Evolutionary conservation across 2,888 invertebrate species (phyloP), one percentile per base, ranked within the genome.

Genomic region (Lagria hirta): DNA sequence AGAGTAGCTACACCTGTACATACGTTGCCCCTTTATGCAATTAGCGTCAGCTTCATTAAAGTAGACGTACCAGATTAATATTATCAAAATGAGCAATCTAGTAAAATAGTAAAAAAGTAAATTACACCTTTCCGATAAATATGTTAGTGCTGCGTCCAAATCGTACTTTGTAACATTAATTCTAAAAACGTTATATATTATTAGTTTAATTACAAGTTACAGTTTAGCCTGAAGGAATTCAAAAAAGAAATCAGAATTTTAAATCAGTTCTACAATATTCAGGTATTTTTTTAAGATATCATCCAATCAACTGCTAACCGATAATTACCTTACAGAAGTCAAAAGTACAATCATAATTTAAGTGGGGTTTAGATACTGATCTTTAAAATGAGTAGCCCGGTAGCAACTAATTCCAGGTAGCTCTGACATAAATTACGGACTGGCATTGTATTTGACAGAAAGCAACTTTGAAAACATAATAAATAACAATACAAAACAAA

Each of bases 361-460:
- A 29, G 37, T 23, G 37, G 29, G 37, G 37, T 29, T 22, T 28
- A 8, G 37, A 38, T 38, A 38, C 29, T 4, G 37, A 38, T 38
- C 37, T 38, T 18, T 7, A 29, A 18, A 30, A 36, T 17, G 49
- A 27, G 51, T 51, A 51, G 42, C 48, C 21, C 51, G 45, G 51
- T 51, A 51, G 51, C 45, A 35, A 34, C 42, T 35, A 48, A 45
- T 40, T 47, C 37, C 50, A 50, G 50, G 50, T 50, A 50, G 50
- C 46, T 32, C 35, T 23, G 17, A 32, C 30, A 50, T 50, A 50
- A 50, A 50, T 50, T 43, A 43, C 40, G 14, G 29, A 20, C 38
- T 48, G 40, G 36, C n/a, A n/a, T n/a, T n/a, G n/a, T n/a, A n/a
- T n/a, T n/a, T n/a, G n/a, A n/a, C n/a, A n/a, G n/a, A n/a, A n/a